A percentile compares a stretch with the other conserved stretches of the same genome.
Evolutionary conservation across 2,888 invertebrate species (phyloP).

Genomic region (Hypomecis atomaria): DNA sequence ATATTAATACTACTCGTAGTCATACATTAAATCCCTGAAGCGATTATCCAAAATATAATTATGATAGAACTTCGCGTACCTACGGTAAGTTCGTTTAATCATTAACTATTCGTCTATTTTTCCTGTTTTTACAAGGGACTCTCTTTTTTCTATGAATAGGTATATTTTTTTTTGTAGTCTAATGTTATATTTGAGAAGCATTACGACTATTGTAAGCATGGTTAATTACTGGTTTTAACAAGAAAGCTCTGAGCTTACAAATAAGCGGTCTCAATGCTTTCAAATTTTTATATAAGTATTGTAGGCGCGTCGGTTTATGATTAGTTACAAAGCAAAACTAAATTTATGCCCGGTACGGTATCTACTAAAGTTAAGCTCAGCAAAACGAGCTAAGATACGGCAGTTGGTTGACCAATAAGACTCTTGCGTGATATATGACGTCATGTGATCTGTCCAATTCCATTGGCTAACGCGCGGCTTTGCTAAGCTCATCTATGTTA

Average conservation of each 20-base stretch:
- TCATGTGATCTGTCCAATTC: neutral
- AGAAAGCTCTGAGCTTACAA: slow-evolving; percentile 12
- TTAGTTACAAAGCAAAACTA: slow-evolving; percentile 51
- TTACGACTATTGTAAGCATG: slow-evolving; percentile 15
- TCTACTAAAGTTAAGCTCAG: neutral
- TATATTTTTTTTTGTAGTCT: neutral
- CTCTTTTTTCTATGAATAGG: neutral
- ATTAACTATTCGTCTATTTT: no score
- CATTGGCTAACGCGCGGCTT: neutral
- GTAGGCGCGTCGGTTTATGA: slow-evolving; percentile 6
- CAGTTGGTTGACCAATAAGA: neutral
- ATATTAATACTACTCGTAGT: no score
- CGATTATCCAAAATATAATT: no score
- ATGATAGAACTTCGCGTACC: no score
- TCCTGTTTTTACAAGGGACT: no score
- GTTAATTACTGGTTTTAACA: neutral
- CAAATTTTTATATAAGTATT: slow-evolving; percentile 22
- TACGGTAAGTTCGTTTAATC: no score
- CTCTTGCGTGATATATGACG: neutral
- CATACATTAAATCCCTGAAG: no score
- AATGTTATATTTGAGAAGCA: slow-evolving; percentile 6
- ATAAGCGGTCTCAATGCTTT: slow-evolving; percentile 31
- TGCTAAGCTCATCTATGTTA: neutral
- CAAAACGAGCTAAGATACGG: neutral
- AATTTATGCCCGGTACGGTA: slow-evolving; percentile 26